Evolutionary conservation across 2,888 invertebrate genomes (phyloP), one percentile per base, ranked within the genome.

Genomic region (Noctua fimbriata): DNA sequence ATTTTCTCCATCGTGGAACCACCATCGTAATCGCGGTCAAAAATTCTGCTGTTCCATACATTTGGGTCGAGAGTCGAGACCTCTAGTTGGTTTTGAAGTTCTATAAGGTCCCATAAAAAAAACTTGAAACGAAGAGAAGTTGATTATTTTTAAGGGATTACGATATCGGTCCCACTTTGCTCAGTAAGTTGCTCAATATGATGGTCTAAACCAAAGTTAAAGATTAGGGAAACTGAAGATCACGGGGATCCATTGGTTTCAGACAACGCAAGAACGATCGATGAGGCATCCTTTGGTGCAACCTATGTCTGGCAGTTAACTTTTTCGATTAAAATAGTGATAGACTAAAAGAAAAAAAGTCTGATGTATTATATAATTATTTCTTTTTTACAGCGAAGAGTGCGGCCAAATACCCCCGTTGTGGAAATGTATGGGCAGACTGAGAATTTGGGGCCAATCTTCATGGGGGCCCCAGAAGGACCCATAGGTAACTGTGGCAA

Each of bases 341-440:
- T 63, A 3, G 24, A 41, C 60, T 28, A 28, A 16, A 60, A 28
- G 7, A 14, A 66, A 24, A 24, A 21, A 12, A n/a, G 7, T 67
- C 16, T n/a, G 16, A 66, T 63, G 63, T 16, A 6, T 16, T 60
- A 5, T 14, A 21, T 49, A 28, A n/a, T 41, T n/a, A 3, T 44
- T 77, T 49, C 0, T 55, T 49, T 55, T 65, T 82, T 75, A 41
- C 87, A 95, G 95, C 85, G 90, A 71, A 89, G 88, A 24, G 76
- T 93, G 28, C 84, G 82, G 0, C 83, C 92, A n/a, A 87, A 85
- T 10, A 87, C 93, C 0, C 1, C 83, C 0, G 63, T 93, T 0
- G 28, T 91, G 18, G 93, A 95, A 52, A 79, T 89, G 3, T 95
- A 95, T 58, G 96, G 95, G 0, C 93, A 93, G 77, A 94, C 96